Base-by-base conservation (phyloP, 2,888 invertebrate genomes). In the Anodontia alba region DNA sequence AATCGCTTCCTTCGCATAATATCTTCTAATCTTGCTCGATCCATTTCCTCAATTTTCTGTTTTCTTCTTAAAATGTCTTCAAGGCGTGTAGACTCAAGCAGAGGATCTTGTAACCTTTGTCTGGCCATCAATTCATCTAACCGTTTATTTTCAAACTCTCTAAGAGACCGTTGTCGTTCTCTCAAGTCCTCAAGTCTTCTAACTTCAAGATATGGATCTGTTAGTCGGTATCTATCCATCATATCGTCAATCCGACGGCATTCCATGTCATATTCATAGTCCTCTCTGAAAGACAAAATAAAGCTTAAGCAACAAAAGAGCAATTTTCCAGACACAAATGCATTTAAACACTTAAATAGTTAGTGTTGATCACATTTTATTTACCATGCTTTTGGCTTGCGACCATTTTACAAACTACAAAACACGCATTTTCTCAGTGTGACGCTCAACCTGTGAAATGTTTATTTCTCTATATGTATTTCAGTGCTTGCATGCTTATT, bases 31-130 rank as follows among this genome's bases (percentile, higher is more conserved):
- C 85, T 54, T 15, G 43, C 26, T 17, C 42, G 38, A 51, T 85
- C 83, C 1, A 74, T 74, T 2, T 66, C 54, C 3, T 78, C 80
- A 10, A 85, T 70, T 49, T 81, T 78, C 23, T 71, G 33, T 31
- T 78, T 71, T 7, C 85, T 80, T 5, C 70, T 57, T 20, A 83
- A 26, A 43, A 85, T 81, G 33, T 83, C 85, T 7, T 82, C 82
- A 5, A 85, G 23, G 12, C 85, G 78, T 23, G 76, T 51, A 26
- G 57, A 29, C 46, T 85, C 85, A 5, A 73, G 42, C 5, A 33
- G 42, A 0, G 85, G 85, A 51, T 85, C 85, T 5, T 31, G 20
- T 7, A 80, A 73, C 2, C 73, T 66, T 23, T 85, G 67, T 38
- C 80, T 36, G 17, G 76, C 80, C 73, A 82, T 57, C 29, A 80